Percentiles rank a stretch among this genome's conserved stretches.
These are phyloP conservation scores for Campylomormyrus tamandua DNA, from an alignment of 2,113 vertebrate genomes.

Conservation along the genomic window DNA sequence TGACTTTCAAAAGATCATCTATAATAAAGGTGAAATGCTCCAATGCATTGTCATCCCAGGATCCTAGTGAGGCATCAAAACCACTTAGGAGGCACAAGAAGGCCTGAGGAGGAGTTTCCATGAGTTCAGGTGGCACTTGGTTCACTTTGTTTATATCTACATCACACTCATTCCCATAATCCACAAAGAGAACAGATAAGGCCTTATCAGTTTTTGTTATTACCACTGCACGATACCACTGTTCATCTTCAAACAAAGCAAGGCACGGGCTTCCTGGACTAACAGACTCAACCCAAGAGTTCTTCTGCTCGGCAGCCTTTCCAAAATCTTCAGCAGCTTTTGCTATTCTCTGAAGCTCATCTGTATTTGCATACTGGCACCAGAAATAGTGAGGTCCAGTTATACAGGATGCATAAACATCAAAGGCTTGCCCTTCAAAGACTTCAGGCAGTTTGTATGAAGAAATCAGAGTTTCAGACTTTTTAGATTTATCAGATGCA, in stretches of 20 bases:
- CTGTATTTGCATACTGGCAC: constrained; percentile 62
- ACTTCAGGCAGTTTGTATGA: constrained; percentile 47
- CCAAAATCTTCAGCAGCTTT: constrained; percentile 52
- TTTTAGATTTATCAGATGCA: background rate
- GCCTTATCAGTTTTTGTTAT: constrained; percentile 39
- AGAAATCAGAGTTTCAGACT: background rate
- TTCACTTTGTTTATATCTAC: constrained; percentile 52
- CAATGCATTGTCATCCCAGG: constrained; percentile 61
- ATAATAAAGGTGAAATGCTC: constrained; percentile 61
- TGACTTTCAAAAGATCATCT: constrained; percentile 64
- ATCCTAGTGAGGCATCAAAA: constrained; percentile 59
- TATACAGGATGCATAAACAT: constrained; percentile 58
- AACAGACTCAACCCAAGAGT: constrained; percentile 32
- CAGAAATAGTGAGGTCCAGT: constrained; percentile 73
- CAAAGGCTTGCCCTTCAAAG: constrained; percentile 56
- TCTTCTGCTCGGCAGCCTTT: constrained; percentile 24
- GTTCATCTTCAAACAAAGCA: constrained; percentile 62
- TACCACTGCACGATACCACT: constrained; percentile 74
- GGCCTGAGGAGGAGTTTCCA: constrained; percentile 63
- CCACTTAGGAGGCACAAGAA: constrained; percentile 78
- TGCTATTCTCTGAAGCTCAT: constrained; percentile 60
- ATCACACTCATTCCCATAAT: constrained; percentile 74
- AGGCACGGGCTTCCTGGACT: constrained; percentile 63
- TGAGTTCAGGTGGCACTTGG: constrained; percentile 57
- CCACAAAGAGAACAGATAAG: constrained; percentile 66